Conservation (phyloP, 2,888 invertebrate genomes). For the Ormyrus pomaceus region DNA sequence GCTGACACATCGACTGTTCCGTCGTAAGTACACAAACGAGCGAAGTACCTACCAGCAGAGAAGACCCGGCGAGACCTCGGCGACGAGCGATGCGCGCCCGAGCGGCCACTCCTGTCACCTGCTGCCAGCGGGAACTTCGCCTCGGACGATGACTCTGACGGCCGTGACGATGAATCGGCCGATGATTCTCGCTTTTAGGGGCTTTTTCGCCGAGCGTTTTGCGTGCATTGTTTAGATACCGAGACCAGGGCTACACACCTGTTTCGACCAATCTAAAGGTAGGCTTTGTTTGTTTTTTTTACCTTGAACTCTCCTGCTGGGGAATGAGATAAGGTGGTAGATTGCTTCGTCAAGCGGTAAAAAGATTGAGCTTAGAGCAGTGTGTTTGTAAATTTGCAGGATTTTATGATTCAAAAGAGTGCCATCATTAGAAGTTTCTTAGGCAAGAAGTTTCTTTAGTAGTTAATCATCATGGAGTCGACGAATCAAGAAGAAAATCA, state of each 20-base stretch:
- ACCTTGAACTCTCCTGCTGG: too few species aligned
- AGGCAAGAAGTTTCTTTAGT: neutral
- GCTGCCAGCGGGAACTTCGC: neutral
- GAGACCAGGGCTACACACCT: neutral
- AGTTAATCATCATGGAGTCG: slow-evolving; percentile 47
- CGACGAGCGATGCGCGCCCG: neutral
- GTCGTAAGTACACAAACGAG: too few species aligned
- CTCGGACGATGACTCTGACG: slow-evolving; percentile 32
- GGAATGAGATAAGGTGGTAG: too few species aligned
- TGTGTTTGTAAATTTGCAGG: slow-evolving; percentile 1
- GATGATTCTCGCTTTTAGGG: slow-evolving; percentile 1
- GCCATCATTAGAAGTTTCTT: slow-evolving; percentile 31
- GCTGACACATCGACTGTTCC: too few species aligned
- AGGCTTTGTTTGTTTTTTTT: neutral
- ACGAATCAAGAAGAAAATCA: slow-evolving; percentile 26
- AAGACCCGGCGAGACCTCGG: too few species aligned
- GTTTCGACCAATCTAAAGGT: neutral
- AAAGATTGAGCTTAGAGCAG: too few species aligned
- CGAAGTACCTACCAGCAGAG: too few species aligned
- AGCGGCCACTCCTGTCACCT: neutral
- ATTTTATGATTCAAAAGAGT: slow-evolving; percentile 29
- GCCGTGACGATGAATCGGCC: slow-evolving; percentile 17
- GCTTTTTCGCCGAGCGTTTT: too few species aligned
- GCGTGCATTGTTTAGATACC: neutral
- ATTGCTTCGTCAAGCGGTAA: too few species aligned